Conservation (phyloP, 2,888 invertebrate species). For the Sepiola atlantica region DNA sequence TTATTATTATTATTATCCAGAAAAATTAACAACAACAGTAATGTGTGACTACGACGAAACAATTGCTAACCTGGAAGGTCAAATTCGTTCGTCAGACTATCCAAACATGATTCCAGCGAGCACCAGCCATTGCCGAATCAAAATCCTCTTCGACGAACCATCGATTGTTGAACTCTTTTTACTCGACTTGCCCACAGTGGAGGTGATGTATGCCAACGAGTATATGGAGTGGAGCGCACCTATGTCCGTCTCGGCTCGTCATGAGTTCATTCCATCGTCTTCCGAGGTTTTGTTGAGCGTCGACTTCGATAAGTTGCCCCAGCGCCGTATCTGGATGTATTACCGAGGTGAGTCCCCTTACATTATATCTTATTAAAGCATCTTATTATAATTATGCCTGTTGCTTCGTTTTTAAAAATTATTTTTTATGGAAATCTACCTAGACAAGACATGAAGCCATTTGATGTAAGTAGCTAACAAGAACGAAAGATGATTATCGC, state of each 20-base stretch:
- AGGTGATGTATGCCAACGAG: not conserved
- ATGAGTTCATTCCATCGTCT: not conserved
- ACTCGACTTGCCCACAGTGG: not conserved
- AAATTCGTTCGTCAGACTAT: not conserved
- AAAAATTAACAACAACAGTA: not conserved
- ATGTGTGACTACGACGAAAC: not conserved
- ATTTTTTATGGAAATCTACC: too few relatives aligned
- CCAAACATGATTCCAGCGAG: not conserved
- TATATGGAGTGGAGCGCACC: not conserved
- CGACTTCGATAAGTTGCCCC: not conserved
- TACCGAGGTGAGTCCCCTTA: not conserved
- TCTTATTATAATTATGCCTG: too few relatives aligned
- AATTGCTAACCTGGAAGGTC: not conserved
- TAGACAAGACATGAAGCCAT: too few relatives aligned
- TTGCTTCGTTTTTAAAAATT: too few relatives aligned
- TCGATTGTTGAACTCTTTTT: not conserved
- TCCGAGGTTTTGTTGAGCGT: not conserved
- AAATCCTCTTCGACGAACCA: not conserved
- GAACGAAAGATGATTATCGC: too few relatives aligned
- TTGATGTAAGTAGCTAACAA: too few relatives aligned
- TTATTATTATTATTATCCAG: conserved; percentile 32
- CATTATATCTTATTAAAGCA: too few relatives aligned
- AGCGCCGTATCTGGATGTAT: conserved; percentile 32
- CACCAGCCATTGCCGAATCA: not conserved
- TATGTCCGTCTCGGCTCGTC: accelerated